Conservation (phyloP, 2,113 vertebrate species). For the Embiotoca jacksoni region DNA sequence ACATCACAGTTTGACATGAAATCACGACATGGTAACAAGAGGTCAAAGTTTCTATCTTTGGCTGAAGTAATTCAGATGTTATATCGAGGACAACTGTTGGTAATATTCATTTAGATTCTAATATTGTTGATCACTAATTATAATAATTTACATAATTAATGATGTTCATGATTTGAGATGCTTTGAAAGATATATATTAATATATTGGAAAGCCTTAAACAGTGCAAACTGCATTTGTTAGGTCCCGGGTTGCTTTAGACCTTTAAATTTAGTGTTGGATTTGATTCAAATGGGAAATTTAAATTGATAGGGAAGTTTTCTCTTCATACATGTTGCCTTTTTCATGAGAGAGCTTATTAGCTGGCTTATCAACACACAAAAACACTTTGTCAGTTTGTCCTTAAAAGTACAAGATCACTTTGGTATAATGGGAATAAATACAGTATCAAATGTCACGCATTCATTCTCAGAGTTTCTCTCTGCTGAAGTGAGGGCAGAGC, state of each 20-base stretch:
- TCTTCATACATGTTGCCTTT: not conserved
- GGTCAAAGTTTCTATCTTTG: not conserved
- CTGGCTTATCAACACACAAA: not conserved
- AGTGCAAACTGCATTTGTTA: not conserved
- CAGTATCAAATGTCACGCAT: slow-evolving; percentile 26
- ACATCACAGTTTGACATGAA: not conserved
- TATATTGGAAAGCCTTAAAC: not conserved
- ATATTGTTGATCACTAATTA: not conserved
- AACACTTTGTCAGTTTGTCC: slow-evolving; percentile 61
- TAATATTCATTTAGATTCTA: not conserved
- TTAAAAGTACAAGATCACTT: slow-evolving; percentile 19
- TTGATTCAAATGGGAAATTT: not conserved
- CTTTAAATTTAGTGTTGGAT: not conserved
- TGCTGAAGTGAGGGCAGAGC: not conserved
- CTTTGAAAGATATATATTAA: slow-evolving; percentile 10
- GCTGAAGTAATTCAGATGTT: not conserved
- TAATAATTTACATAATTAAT: not conserved
- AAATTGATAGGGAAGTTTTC: not conserved
- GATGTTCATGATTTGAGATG: not conserved
- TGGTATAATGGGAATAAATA: not conserved
- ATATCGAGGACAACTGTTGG: not conserved
- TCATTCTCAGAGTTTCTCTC: slow-evolving; percentile 2
- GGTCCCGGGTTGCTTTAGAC: not conserved
- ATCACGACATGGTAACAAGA: not conserved
- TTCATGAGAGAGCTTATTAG: not conserved